Evolutionary conservation across 2,888 invertebrate genomes (phyloP), one percentile per base, ranked within the genome.

Genomic region (Linnaemya tessellans): DNA sequence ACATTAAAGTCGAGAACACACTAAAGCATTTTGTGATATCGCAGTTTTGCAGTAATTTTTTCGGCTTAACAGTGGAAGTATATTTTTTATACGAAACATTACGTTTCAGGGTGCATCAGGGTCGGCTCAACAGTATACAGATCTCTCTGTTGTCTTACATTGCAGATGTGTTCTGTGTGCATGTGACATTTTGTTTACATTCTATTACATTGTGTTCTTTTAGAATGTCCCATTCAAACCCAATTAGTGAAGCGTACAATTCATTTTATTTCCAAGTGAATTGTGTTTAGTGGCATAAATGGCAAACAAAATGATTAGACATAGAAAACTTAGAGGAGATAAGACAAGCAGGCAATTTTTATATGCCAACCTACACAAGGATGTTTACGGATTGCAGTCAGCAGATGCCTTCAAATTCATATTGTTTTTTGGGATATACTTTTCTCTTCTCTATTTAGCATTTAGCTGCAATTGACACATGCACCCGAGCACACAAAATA

Each of bases 161-260:
- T n/a, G 11, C 65, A 46, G 9, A 46, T 46, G 25, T 22, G 18
- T 18, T 56, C 15, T 22, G 46, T 41, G 15, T 49, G 22, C 11
- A 15, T 9, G n/a, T 43, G 22, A 41, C 41, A 56, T 25, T 70
- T 70, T 41, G n/a, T 41, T 30, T 41, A 41, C 54, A 41, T 54
- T 56, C 51, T 38, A 38, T 68, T 35, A 51, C 15, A 25, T 54
- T 41, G 18, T 18, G 11, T 56, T 3, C 38, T 46, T 25, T 46
- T 56, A 35, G 46, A 30, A 46, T 60, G 35, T 35, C 13, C 11
- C 46, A 54, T 58, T 58, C 18, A 41, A 58, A 71, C 25, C 30
- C 43, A 71, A 71, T 71, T 60, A 22, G 30, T 73, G 30, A 49
- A 18, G 35, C 18, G 20, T 46, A 20, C 25, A 62, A 62, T 60